Base-by-base conservation (phyloP, 1,140 invertebrate species). In the Drosophila parabipectinata region DNA sequence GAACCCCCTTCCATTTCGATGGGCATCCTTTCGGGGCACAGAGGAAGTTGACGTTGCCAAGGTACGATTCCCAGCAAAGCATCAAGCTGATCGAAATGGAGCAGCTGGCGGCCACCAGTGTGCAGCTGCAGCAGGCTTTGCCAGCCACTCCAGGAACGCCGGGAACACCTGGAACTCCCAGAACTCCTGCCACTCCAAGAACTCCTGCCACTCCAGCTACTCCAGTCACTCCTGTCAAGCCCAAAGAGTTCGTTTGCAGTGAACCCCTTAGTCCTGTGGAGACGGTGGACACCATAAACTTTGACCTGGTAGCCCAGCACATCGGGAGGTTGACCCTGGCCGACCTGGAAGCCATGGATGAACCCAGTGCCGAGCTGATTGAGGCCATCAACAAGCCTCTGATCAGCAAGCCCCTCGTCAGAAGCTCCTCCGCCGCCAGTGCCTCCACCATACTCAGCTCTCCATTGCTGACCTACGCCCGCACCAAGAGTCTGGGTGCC, bases 41-140 rank as follows among this genome's bases (percentile, higher is more conserved):
- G 12, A 54, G 77, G 10, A 80, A 87, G 28, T 58, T 87, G n/a
- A 77, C 83, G 8, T 51, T 88, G 41, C 79, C 59, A 1, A 53
- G 68, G 5, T 84, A 81, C 74, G 79, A 82, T 0, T 48, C 69
- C 4, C 80, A 82, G 62, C 83, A 81, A 44, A 90, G 88, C 66
- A 88, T 90, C 30, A 83, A 88, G 53, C 45, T 90, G 26, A 84
- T 83, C 21, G 87, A 90, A 45, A 84, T 90, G 87, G 87, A 90
- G 55, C 77, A 90, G 47, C 37, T 90, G 71, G 88, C 87, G 26
- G 54, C 78, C 45, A 90, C 87, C 28, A 82, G 69, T 51, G 52
- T 50, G 1, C 78, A 90, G 50, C 21, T 90, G 60, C 62, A 45
- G 63, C 72, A 64, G 4, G 48, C 18, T 6, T 47, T 61, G 7